Conservation (phyloP, 2,797 vertebrate species). For the Spea hammondii region DNA sequence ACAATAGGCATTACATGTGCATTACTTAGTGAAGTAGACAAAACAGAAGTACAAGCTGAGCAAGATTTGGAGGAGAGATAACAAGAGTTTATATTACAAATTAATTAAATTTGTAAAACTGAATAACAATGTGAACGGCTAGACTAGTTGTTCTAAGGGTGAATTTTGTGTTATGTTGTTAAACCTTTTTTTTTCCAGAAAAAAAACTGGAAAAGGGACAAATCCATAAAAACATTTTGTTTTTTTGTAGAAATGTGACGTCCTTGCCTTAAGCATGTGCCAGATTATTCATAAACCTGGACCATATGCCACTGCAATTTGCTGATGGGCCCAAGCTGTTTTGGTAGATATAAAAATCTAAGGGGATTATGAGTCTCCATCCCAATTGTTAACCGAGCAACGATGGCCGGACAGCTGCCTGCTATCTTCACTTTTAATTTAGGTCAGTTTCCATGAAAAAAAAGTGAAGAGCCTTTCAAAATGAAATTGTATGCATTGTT, state of each 20-base stretch:
- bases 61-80: too few species aligned
- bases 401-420: constrained; percentile 63
- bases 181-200: background rate
- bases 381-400: constrained; percentile 75
- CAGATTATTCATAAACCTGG: constrained; percentile 99
- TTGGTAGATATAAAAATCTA: constrained; percentile 92
- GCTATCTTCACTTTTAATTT: constrained; percentile 64
- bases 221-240: background rate
- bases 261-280: constrained; percentile 85
- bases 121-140: background rate
- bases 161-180: background rate
- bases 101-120: background rate
- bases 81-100: background rate
- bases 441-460: constrained; percentile 60
- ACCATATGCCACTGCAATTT: constrained; percentile 98
- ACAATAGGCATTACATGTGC: background rate
- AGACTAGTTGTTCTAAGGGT: background rate
- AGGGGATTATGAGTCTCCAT: constrained; percentile 88
- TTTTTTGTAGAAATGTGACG: constrained; percentile 82
- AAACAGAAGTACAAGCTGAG: too few species aligned
- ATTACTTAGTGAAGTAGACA: too few species aligned
- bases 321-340: constrained; percentile 99
- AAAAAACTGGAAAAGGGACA: background rate
- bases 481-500: background rate
- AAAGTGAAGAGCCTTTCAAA: constrained; percentile 24